Percentiles rank a stretch among this genome's conserved stretches.
These are phyloP conservation scores for Psilopogon haemacephalus DNA, from an alignment of 2,113 vertebrate genomes.

Conservation along the genomic window DNA sequence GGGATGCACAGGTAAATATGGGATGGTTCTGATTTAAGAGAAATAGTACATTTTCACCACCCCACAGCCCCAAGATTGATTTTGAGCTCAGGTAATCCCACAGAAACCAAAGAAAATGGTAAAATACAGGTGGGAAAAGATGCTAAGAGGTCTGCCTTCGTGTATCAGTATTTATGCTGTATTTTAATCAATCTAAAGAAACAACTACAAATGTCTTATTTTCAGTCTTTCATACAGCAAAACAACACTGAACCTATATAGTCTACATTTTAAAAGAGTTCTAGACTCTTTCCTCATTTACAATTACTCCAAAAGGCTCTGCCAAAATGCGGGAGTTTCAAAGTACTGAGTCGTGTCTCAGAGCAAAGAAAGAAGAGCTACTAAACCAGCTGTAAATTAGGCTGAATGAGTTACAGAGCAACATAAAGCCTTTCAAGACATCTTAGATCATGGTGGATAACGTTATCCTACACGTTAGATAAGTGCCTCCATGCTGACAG, in stretches of 20 bases:
- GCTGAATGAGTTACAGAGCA: constrained; percentile 45
- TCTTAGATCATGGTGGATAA: constrained; percentile 14
- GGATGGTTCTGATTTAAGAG: constrained; percentile 81
- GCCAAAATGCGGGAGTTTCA: neutral
- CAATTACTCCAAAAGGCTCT: neutral
- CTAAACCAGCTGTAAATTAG: constrained; percentile 50
- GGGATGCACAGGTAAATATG: neutral
- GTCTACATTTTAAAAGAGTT: neutral
- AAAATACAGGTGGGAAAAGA: constrained; percentile 68
- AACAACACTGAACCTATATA: neutral
- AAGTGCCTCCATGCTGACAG: constrained; percentile 25
- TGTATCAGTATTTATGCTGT: neutral
- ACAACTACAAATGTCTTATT: neutral
- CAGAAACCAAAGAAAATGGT: constrained; percentile 68
- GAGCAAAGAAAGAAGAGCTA: constrained; percentile 48
- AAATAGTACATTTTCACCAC: constrained; percentile 75
- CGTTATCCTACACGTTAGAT: constrained; percentile 21
- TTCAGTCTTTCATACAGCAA: constrained; percentile 19
- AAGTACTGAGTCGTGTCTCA: neutral
- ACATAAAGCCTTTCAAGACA: constrained; percentile 55
- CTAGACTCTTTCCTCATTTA: neutral
- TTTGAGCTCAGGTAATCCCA: constrained; percentile 79
- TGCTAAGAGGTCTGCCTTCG: constrained; percentile 64
- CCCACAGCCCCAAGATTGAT: constrained; percentile 63
- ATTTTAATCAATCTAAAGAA: neutral